phyloP scores from a whole-genome alignment of 2,797 vertebrate species.

The Bradypodion pumilum region DNA sequence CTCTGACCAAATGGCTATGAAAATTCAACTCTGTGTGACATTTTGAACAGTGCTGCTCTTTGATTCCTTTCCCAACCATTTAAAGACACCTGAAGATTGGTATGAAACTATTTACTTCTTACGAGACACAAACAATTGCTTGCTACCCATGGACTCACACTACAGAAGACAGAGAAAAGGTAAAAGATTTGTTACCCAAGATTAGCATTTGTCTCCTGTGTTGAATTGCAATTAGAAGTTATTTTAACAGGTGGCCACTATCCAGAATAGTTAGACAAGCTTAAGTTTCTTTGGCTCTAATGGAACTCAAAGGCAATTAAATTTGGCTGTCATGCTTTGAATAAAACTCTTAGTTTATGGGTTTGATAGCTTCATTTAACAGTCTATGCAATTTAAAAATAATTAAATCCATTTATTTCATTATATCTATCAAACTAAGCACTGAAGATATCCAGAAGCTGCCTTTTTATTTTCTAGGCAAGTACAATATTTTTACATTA shows the following conservation, averaged over 20 bases:
- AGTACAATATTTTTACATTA: background rate
- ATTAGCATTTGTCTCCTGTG: conserved; percentile 37
- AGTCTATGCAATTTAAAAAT: background rate
- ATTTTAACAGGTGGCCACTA: background rate
- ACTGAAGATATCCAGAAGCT: background rate
- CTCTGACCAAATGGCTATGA: conserved; percentile 21
- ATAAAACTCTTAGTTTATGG: conserved; percentile 2
- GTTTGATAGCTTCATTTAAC: background rate
- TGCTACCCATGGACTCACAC: background rate
- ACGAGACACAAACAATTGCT: background rate
- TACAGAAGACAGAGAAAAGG: conserved; percentile 40
- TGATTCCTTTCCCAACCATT: background rate
- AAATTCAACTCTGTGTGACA: conserved; percentile 18
- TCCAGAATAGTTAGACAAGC: background rate
- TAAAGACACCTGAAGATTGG: conserved; percentile 14
- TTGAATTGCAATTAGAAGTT: conserved; percentile 26
- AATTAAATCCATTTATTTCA: background rate
- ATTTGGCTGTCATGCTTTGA: background rate
- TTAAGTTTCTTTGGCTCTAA: background rate
- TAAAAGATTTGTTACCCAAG: conserved; percentile 52
- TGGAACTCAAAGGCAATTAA: background rate
- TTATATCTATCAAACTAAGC: background rate
- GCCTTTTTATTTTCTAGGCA: background rate
- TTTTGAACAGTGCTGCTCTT: conserved; percentile 15
- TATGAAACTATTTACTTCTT: conserved; percentile 2